Evolutionary conservation across 2,797 vertebrate genomes (phyloP), one percentile per base, ranked within the genome.

Genomic region (Argyrosomus regius): DNA sequence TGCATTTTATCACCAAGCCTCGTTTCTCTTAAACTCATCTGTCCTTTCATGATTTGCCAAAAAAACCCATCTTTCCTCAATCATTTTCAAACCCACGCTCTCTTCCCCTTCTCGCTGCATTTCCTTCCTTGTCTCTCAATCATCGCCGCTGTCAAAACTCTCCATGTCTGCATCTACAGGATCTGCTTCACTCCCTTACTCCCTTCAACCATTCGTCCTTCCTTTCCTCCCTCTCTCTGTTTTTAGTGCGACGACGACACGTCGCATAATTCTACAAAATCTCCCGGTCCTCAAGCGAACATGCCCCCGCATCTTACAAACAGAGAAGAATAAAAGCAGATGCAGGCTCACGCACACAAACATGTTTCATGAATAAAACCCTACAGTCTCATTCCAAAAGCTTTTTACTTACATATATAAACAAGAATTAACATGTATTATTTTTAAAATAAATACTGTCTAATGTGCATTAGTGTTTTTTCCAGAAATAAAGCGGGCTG

Each of bases 231-330:
- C 43, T 39, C 78, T 18, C 17, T 72, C 72, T 60, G 35, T 82
- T 56, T 69, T 54, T 3, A 56, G 26, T 9, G 35, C 35, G 8
- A 35, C 71, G 78, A 48, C 72, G 80, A 70, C 81, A 80, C 35
- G 72, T 83, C 82, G 52, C 73, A 82, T 73, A 72, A 85, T 85
- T 82, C 67, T 59, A 41, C 65, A 80, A 85, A 87, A 88, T 84
- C 77, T 39, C 78, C 69, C 20, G 39, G 58, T 80, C 72, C 77
- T 80, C 49, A 61, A 84, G 85, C 82, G 72, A 75, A 68, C 74
- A 75, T 71, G 62, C 87, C 83, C 81, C 77, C 75, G 56, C 88
- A 84, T 75, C 31, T 64, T 60, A 65, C 67, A 82, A 81, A 77
- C 12, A 1, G 18, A 4, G 9, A 50, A 41, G 63, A 81, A 85